phyloP scores from a whole-genome alignment of 53 echinoderm and acorn worm species.

The Holothuria scabra region DNA sequence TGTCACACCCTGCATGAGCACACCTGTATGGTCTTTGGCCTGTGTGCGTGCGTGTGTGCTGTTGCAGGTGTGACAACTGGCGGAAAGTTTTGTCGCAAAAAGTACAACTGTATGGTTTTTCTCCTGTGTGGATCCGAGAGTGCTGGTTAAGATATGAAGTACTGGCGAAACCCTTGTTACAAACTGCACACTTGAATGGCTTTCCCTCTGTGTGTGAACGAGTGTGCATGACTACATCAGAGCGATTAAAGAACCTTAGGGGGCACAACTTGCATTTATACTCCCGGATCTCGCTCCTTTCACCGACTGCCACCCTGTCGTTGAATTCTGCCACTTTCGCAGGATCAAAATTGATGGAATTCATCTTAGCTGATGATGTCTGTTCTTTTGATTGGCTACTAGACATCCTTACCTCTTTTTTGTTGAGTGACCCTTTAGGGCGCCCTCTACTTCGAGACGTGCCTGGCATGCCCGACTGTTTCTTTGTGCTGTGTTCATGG shows the following conservation, averaged over 20 bases:
- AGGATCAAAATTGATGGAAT: slow-evolving; percentile 33
- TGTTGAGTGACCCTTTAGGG: slow-evolving; percentile 46
- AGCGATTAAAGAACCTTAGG: slow-evolving; percentile 82
- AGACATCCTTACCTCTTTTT: slow-evolving; percentile 17
- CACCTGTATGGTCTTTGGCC: slow-evolving; percentile 92
- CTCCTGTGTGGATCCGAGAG: slow-evolving; percentile 90
- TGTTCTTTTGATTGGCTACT: neutral
- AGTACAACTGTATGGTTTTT: slow-evolving; percentile 93
- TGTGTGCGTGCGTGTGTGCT: slow-evolving; percentile 96
- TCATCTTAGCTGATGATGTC: neutral
- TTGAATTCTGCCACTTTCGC: slow-evolving; percentile 23
- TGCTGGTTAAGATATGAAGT: slow-evolving; percentile 88
- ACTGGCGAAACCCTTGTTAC: slow-evolving; percentile 90
- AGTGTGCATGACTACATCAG: slow-evolving; percentile 87
- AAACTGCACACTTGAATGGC: slow-evolving; percentile 89
- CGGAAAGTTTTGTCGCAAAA: slow-evolving; percentile 92
- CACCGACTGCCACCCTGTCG: slow-evolving; percentile 29
- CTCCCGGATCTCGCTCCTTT: slow-evolving; percentile 66
- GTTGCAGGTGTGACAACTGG: slow-evolving; percentile 97
- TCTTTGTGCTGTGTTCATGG: slow-evolving; percentile 9
- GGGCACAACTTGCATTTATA: slow-evolving; percentile 97
- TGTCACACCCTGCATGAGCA: slow-evolving; percentile 82
- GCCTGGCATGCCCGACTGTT: neutral
- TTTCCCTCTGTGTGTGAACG: slow-evolving; percentile 94
- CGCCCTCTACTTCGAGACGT: slow-evolving; percentile 41